Percentiles rank a stretch among this genome's conserved stretches.
Conservation (phyloP, 2,888 invertebrate genomes). For the Campoplex capitator region DNA sequence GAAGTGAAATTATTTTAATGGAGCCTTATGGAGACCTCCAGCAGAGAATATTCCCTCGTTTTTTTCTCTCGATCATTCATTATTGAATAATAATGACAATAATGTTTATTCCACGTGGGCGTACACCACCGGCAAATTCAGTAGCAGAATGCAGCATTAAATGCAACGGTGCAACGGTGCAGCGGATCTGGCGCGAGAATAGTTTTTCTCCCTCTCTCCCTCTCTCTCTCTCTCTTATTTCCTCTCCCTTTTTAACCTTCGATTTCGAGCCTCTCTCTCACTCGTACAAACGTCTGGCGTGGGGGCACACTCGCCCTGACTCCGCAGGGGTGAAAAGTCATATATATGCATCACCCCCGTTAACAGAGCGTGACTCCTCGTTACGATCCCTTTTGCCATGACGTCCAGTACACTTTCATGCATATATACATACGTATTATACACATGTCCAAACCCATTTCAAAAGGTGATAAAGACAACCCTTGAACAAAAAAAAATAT, state of each 20-base stretch:
- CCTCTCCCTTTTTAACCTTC: constrained; percentile 1
- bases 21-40: constrained; percentile 57
- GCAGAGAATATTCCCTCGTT: constrained; percentile 47
- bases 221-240: constrained; percentile 52
- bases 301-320: constrained; percentile 50
- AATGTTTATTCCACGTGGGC: constrained; percentile 56
- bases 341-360: constrained; percentile 70
- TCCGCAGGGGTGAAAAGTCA: constrained; percentile 70
- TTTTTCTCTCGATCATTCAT: constrained; percentile 50
- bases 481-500: constrained; percentile 9
- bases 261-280: constrained; percentile 31
- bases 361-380: constrained; percentile 81
- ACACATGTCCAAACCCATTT: constrained; percentile 19
- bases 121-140: constrained; percentile 42
- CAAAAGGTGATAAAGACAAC: constrained; percentile 9
- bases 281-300: constrained; percentile 57
- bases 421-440: constrained; percentile 32
- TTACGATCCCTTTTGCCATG: constrained; percentile 68
- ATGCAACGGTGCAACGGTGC: constrained; percentile 62
- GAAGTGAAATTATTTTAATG: constrained; percentile 40
- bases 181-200: constrained; percentile 54
- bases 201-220: constrained; percentile 26
- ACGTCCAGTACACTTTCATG: constrained; percentile 53
- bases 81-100: constrained; percentile 58
- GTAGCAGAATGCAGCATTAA: constrained; percentile 41